Evolutionary conservation across 92 coral and sea anemone species (phyloP).

Genomic region (Phenganax stokvisi): DNA sequence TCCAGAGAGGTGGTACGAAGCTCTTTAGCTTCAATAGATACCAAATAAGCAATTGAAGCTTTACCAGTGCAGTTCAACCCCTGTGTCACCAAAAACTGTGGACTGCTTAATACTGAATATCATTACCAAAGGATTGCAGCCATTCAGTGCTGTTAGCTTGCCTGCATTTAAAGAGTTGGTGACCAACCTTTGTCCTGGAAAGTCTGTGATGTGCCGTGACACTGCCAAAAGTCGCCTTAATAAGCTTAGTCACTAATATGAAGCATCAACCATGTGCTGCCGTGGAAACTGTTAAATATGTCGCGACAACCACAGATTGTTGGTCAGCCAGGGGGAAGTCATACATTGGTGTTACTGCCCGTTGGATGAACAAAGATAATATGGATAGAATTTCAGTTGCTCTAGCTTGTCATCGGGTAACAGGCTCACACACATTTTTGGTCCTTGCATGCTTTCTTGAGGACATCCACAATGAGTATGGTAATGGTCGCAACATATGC

Average conservation of each 20-base stretch:
- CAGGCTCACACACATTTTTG: constrained; percentile 16
- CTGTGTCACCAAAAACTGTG: constrained; percentile 20
- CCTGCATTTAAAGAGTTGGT: constrained; percentile 27
- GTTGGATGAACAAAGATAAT: constrained; percentile 7
- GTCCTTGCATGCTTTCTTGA: constrained; percentile 18
- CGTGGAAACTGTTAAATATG: background rate
- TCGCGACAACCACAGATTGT: constrained; percentile 26
- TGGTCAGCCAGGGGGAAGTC: constrained; percentile 33
- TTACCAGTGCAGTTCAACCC: constrained; percentile 10
- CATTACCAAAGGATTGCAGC: constrained; percentile 27
- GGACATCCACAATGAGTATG: constrained; percentile 29
- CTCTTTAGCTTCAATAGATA: background rate
- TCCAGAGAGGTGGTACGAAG: background rate
- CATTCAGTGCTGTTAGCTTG: constrained; percentile 23
- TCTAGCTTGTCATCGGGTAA: constrained; percentile 13
- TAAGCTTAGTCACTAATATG: background rate
- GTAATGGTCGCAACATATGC: constrained; percentile 20
- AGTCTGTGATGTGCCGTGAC: constrained; percentile 20
- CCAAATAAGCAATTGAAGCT: constrained; percentile 7
- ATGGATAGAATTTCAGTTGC: constrained; percentile 27
- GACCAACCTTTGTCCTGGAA: constrained; percentile 26
- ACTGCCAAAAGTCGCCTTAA: constrained; percentile 18
- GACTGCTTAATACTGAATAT: constrained; percentile 13
- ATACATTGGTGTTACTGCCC: constrained; percentile 29
- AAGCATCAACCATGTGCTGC: background rate